Percentiles rank a stretch among this genome's conserved stretches.
These are phyloP conservation scores for Cassiopea andromeda DNA, from an alignment of 30 jellyfish, hydroid and myxozoan genomes.

Conservation along the genomic window DNA sequence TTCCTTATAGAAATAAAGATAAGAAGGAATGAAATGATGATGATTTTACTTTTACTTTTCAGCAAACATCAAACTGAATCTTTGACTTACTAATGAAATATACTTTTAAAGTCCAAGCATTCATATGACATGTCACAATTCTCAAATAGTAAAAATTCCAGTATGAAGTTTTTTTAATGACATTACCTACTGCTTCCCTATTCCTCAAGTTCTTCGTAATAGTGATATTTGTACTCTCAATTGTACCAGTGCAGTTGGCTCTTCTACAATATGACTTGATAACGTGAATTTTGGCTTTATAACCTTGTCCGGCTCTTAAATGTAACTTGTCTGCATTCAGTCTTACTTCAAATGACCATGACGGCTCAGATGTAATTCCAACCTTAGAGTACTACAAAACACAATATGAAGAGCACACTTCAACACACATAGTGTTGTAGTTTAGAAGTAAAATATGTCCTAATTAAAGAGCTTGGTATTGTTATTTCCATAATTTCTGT, in stretches of 20 bases:
- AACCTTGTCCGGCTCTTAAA: slow-evolving; percentile 11
- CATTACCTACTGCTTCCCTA: slow-evolving; percentile 1
- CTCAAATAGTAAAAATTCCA: neutral
- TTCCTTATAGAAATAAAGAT: too few species aligned
- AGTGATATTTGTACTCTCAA: slow-evolving; percentile 3
- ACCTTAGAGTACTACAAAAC: slow-evolving; percentile 37
- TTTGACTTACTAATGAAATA: too few species aligned
- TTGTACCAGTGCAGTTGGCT: slow-evolving; percentile 4
- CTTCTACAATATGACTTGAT: slow-evolving; percentile 43
- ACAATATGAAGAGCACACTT: too few species aligned
- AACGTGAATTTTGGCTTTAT: slow-evolving; percentile 20
- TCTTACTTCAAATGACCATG: slow-evolving; percentile 17
- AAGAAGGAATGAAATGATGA: too few species aligned
- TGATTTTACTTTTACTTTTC: too few species aligned
- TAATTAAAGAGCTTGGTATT: too few species aligned
- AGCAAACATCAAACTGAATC: too few species aligned
- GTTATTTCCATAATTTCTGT: too few species aligned
- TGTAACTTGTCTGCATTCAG: slow-evolving; percentile 20
- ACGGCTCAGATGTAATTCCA: slow-evolving; percentile 65
- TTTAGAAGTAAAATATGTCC: too few species aligned
- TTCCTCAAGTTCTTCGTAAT: neutral
- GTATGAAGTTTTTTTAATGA: neutral
- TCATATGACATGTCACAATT: neutral
- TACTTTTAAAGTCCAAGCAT: too few species aligned
- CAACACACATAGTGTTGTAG: too few species aligned